phyloP scores from a whole-genome alignment of 1,140 invertebrate species.

The Panulirus ornatus region DNA sequence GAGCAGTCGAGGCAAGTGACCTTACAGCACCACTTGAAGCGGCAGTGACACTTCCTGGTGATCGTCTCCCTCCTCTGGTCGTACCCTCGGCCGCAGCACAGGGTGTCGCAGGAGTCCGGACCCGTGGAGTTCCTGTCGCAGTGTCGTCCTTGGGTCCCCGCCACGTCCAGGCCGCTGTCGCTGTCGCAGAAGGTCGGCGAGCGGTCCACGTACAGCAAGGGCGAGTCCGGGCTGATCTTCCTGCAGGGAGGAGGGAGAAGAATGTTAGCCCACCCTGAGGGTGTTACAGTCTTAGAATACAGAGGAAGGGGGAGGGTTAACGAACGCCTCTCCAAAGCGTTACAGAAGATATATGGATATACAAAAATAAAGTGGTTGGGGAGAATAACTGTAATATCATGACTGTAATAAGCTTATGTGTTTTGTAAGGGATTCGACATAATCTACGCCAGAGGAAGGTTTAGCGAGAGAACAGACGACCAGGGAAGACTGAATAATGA shows the following conservation, averaged over 20 bases:
- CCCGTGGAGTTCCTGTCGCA: slow-evolving; percentile 86
- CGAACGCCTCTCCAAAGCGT: no score
- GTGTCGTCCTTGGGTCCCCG: slow-evolving; percentile 87
- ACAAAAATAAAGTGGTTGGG: no score
- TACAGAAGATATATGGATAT: no score
- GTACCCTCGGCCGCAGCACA: slow-evolving; percentile 92
- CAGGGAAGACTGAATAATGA: no score
- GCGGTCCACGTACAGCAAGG: slow-evolving; percentile 68
- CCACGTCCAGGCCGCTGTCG: slow-evolving; percentile 76
- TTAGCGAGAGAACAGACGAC: no score
- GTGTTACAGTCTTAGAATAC: no score
- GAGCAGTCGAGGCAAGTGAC: slow-evolving; percentile 95
- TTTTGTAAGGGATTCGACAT: no score
- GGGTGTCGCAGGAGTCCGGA: slow-evolving; percentile 88
- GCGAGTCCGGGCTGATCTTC: slow-evolving; percentile 64
- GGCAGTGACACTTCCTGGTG: slow-evolving; percentile 92
- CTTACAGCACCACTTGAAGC: slow-evolving; percentile 98
- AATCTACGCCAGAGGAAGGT: no score
- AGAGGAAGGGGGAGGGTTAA: no score
- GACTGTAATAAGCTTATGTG: no score
- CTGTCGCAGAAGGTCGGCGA: slow-evolving; percentile 75
- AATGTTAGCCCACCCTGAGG: no score
- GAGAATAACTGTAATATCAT: no score
- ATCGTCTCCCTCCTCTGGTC: slow-evolving; percentile 80
- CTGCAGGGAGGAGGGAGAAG: slow-evolving; percentile 62